These are phyloP conservation scores for Caenorhabditis sulstoni DNA, from an alignment of 2,888 invertebrate species.

Conservation along the genomic window DNA sequence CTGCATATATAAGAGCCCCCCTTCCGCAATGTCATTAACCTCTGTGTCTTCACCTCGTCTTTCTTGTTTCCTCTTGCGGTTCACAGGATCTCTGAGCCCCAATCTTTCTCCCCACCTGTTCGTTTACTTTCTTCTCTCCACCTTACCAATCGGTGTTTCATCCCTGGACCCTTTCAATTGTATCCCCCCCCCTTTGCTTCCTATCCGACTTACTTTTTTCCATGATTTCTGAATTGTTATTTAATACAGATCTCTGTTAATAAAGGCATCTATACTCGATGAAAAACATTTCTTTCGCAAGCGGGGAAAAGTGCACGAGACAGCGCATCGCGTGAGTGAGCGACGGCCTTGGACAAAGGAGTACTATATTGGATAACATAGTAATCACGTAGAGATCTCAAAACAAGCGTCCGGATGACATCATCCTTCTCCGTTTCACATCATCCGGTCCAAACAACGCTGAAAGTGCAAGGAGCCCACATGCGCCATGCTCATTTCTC, in stretches of 20 bases:
- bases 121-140: constrained; percentile 1
- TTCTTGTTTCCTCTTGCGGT: constrained; percentile 40
- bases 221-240: constrained; percentile 14
- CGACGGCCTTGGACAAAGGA: constrained; percentile 9
- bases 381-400: constrained; percentile 6
- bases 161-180: constrained; percentile 37
- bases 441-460: constrained; percentile 1
- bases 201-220: not conserved
- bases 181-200: constrained; percentile 1
- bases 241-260: constrained; percentile 13
- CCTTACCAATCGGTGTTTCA: constrained; percentile 36
- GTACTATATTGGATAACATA: constrained; percentile 8
- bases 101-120: not conserved
- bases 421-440: not conserved
- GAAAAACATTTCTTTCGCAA: constrained; percentile 12
- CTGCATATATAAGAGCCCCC: constrained; percentile 36
- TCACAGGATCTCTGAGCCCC: constrained; percentile 41
- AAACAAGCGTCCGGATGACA: constrained; percentile 7
- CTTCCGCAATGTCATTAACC: not conserved
- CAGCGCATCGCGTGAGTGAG: constrained; percentile 14
- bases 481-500: constrained; percentile 10
- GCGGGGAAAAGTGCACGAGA: constrained; percentile 10
- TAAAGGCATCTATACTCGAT: not conserved
- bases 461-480: constrained; percentile 34
- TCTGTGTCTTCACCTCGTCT: constrained; percentile 34